These are phyloP conservation scores for Neomonachus schauinslandi DNA, from an alignment of 2,113 vertebrate genomes.

Conservation along the genomic window DNA sequence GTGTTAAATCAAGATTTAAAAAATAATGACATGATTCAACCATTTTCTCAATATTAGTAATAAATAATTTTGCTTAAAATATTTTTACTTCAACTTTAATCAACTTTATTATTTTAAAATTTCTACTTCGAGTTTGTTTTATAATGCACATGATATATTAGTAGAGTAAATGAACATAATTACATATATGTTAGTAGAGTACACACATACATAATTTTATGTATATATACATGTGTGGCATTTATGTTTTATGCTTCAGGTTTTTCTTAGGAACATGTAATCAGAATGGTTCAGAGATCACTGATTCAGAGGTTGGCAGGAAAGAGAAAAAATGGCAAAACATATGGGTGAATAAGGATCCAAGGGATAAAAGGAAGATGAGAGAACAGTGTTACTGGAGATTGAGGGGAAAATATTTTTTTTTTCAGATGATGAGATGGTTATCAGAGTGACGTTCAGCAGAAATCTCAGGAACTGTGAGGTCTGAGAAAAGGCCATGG, in stretches of 20 bases:
- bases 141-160: background rate
- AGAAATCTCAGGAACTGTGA: background rate
- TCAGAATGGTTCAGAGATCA: background rate
- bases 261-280: background rate
- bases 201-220: background rate
- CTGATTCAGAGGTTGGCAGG: background rate
- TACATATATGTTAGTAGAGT: background rate
- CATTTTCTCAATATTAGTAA: background rate
- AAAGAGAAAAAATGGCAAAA: background rate
- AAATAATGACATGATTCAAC: background rate
- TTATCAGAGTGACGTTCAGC: background rate
- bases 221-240: background rate
- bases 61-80: background rate
- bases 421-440: background rate
- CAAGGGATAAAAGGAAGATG: background rate
- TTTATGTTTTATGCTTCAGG: background rate
- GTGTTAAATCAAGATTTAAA: background rate
- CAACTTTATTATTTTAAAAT: background rate
- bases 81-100: background rate
- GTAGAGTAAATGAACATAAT: background rate
- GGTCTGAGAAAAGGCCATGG: background rate
- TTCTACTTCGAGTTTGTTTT: slow-evolving; percentile 7
- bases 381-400: background rate
- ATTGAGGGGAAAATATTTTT: background rate
- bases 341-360: background rate